A percentile compares a stretch with the other conserved stretches of the same genome.
Conservation (phyloP, 1,140 invertebrate species). For the Ceratitis capitata region DNA sequence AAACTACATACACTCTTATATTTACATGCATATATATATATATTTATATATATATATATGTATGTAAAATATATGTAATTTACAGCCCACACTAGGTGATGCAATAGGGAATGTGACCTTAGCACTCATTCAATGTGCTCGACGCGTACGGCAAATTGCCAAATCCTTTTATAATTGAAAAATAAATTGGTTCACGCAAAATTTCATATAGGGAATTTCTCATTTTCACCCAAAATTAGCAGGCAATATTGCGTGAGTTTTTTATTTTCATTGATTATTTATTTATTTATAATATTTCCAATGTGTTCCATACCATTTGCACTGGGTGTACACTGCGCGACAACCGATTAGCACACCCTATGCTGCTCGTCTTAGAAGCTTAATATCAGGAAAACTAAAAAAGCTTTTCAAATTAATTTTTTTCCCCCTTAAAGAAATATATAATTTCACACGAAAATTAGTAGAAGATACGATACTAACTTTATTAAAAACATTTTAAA, state of each 20-base stretch:
- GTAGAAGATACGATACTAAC: too few relatives aligned
- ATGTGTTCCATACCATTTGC: not conserved
- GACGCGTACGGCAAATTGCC: not conserved
- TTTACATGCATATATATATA: not conserved
- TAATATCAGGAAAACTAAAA: too few relatives aligned
- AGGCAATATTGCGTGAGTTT: not conserved
- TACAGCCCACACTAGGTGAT: not conserved
- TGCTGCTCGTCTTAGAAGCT: too few relatives aligned
- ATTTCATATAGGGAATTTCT: not conserved
- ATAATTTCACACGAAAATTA: too few relatives aligned
- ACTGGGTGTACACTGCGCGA: too few relatives aligned
- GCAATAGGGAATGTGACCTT: not conserved
- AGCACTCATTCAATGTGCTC: not conserved
- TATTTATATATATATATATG: not conserved
- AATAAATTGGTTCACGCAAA: constrained; percentile 14
- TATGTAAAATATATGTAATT: too few relatives aligned
- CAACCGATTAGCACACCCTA: too few relatives aligned
- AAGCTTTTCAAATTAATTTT: too few relatives aligned
- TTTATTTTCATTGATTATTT: too few relatives aligned
- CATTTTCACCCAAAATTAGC: constrained; percentile 5
- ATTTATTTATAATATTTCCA: constrained; percentile 11
- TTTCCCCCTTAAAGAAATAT: too few relatives aligned
- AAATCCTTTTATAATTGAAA: constrained; percentile 25
- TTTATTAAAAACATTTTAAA: too few relatives aligned
- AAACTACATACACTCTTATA: not conserved